phyloP scores from a whole-genome alignment of 2,888 invertebrate species.

The Sminthurides aquaticus region DNA sequence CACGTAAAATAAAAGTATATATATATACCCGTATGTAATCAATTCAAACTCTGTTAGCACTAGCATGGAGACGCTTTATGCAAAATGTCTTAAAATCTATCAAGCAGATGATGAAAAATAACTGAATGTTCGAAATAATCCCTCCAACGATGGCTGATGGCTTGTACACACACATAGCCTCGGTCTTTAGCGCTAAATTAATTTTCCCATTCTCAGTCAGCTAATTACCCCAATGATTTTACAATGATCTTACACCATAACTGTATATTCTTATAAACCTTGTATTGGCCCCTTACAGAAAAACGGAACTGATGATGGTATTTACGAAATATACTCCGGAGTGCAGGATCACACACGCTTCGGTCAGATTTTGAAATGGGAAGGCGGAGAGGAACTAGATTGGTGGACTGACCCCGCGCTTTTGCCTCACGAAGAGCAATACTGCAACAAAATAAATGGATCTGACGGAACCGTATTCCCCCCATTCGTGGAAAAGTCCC shows the following conservation, averaged over 20 bases:
- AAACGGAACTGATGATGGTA: conserved; percentile 35
- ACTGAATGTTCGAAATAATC: no score
- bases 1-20: no score
- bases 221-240: not conserved
- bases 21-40: no score
- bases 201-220: no score
- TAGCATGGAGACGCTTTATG: no score
- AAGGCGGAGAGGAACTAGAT: conserved; percentile 9
- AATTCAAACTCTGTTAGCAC: no score
- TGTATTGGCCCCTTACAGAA: conserved; percentile 28
- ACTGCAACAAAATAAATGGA: conserved; percentile 46
- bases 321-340: conserved; percentile 28
- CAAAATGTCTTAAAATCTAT: no score
- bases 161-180: no score
- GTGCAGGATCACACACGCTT: conserved; percentile 25
- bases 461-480: conserved; percentile 47
- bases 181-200: no score
- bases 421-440: conserved; percentile 21
- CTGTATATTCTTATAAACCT: no score
- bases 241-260: not conserved
- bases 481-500: conserved; percentile 45
- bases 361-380: conserved; percentile 28
- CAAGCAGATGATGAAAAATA: no score
- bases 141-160: no score
- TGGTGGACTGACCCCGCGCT: conserved; percentile 2